A percentile compares a stretch with the other conserved stretches of the same genome.
Evolutionary conservation across 2,888 invertebrate species (phyloP).

Genomic region (Glyphotaelius pellucidus): DNA sequence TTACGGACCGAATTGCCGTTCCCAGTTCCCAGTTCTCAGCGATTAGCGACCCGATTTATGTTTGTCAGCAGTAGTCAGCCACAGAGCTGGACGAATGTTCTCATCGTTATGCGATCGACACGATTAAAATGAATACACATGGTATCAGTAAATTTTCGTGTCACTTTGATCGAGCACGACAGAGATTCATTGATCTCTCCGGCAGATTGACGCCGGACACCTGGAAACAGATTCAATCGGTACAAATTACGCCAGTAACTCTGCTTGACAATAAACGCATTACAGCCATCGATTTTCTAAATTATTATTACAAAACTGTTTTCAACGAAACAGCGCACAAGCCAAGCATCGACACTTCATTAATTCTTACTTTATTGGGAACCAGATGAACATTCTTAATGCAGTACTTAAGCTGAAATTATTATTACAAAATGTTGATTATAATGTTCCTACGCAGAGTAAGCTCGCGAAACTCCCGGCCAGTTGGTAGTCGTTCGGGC

Average conservation of each 20-base stretch:
- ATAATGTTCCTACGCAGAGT: neutral
- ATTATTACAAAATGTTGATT: neutral
- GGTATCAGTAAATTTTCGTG: conserved; percentile 55
- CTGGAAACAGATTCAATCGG: conserved; percentile 32
- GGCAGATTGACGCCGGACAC: conserved; percentile 4
- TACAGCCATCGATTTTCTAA: neutral
- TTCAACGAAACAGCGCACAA: neutral
- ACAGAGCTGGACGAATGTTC: conserved; percentile 31
- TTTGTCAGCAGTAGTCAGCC: conserved; percentile 39
- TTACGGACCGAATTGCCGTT: conserved; percentile 42
- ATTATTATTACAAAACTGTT: neutral
- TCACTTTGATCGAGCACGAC: conserved; percentile 48
- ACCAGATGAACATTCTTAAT: neutral
- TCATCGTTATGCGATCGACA: conserved; percentile 46
- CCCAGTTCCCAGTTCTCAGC: conserved; percentile 38
- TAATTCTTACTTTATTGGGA: neutral
- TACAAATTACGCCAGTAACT: neutral
- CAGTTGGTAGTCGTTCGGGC: neutral
- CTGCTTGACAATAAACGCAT: neutral
- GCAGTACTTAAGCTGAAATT: neutral
- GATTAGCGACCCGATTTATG: conserved; percentile 59
- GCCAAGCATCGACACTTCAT: neutral
- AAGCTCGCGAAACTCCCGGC: neutral
- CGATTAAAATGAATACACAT: conserved; percentile 48
- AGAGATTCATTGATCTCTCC: conserved; percentile 28